Base-by-base conservation (phyloP, 2,888 invertebrate species). In the Xanthorhoe designata region DNA sequence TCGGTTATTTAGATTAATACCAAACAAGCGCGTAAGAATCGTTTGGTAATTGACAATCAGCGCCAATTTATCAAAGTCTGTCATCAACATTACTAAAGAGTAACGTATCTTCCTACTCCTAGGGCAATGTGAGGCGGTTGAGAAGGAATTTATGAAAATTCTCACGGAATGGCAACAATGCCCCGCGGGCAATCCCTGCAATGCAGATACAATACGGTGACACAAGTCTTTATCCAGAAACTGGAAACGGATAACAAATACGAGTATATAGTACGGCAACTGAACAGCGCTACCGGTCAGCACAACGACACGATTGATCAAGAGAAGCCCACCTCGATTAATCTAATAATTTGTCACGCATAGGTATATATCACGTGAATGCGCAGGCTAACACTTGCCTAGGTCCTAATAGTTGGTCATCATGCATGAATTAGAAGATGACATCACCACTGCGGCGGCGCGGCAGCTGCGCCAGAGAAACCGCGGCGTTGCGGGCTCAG, bases 401-500 rank as follows among this genome's bases (percentile, higher is more conserved):
- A 47, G 47, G 47, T 15, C 4, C 9, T 47, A 38, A 0, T 45
- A 32, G 45, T 32, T 38, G 42, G 47, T 54, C 54, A n/a, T 8
- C 17, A 49, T 49, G 8, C 54, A 35, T 47, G 5, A 9, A 49
- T 19, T 54, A 7, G 19, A 10, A 15, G 74, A 75, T 87, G 85
- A 87, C 84, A 79, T 86, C 85, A 85, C 64, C 72, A 55, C 64
- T 61, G 71, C 38, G 38, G 2, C 1, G 18, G 75, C 38, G 51
- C 55, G 59, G 49, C 64, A 47, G 56, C 47, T 10, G 45, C 38
- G 51, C 19, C 15, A 59, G 38, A 24, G 13, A 24, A 59, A 32
- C n/a, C 57, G 50, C 61, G 54, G 13, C 60, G 61, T 24, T 24
- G 24, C 62, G 24, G 64, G 50, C 61, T 53, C 68, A 64, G 69